Percentiles rank a stretch among this genome's conserved stretches.
Evolutionary conservation across 53 echinoderm and acorn worm species (phyloP).

Genomic region (Crossaster papposus): DNA sequence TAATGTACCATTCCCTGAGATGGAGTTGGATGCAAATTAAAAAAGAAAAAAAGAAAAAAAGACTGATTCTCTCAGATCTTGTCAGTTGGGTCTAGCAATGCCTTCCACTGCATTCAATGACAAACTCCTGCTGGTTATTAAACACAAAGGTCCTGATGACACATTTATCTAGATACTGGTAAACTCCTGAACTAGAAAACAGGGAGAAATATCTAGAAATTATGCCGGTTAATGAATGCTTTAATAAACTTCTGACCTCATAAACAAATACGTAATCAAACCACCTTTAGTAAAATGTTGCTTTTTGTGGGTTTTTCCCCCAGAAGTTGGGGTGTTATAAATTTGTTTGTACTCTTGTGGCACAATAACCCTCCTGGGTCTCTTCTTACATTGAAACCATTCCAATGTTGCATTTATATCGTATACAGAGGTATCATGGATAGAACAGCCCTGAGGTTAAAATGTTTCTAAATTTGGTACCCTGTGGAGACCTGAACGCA

Average conservation of each 20-base stretch:
- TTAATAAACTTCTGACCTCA: neutral
- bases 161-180: neutral
- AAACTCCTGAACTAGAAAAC: neutral
- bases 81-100: neutral
- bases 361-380: neutral
- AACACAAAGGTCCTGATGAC: neutral
- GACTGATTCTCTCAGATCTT: neutral
- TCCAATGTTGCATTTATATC: neutral
- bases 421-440: neutral
- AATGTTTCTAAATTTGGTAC: neutral
- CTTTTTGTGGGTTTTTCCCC: neutral
- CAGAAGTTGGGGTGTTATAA: neutral
- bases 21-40: neutral
- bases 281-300: neutral
- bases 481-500: no score
- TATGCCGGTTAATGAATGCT: neutral
- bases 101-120: neutral
- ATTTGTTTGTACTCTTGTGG: neutral
- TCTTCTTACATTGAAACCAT: neutral
- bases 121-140: neutral
- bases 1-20: conserved; percentile 24
- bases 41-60: no score
- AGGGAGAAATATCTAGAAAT: neutral
- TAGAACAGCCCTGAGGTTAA: neutral
- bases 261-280: neutral